A percentile compares a stretch with the other conserved stretches of the same genome.
phyloP scores from a whole-genome alignment of 2,797 vertebrate genomes.

The Channa striata region DNA sequence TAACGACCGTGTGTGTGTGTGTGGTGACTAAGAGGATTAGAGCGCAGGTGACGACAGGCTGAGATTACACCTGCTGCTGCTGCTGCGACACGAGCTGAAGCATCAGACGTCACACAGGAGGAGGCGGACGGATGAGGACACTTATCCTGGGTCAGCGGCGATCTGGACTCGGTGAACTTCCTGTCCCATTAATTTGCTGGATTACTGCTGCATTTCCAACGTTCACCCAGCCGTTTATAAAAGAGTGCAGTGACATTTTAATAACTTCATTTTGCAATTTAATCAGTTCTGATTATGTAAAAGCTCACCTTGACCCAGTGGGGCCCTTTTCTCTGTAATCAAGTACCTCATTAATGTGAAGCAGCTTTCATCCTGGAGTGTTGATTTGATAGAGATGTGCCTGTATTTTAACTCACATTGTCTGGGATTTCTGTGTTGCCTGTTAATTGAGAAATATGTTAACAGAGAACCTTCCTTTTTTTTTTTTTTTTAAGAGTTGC shows the following conservation, averaged over 20 bases:
- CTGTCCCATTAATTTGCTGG: not conserved
- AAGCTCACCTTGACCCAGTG: not conserved
- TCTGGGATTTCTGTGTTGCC: not conserved
- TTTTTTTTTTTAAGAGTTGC: too few species aligned
- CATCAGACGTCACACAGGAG: slow-evolving; percentile 45
- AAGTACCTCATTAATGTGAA: not conserved
- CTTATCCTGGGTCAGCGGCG: not conserved
- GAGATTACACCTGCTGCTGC: slow-evolving; percentile 56
- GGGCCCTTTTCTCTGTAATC: not conserved
- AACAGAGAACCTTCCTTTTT: too few species aligned
- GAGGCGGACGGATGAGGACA: not conserved
- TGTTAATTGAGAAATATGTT: too few species aligned
- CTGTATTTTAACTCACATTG: not conserved
- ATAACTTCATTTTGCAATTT: not conserved
- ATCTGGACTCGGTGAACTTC: slow-evolving; percentile 20
- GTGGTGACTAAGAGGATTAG: slow-evolving; percentile 58
- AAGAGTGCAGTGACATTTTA: not conserved
- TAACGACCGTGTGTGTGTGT: not conserved
- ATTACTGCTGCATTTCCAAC: not conserved
- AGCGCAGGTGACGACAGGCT: slow-evolving; percentile 50
- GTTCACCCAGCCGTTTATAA: not conserved
- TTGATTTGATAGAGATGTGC: not conserved
- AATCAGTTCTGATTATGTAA: not conserved
- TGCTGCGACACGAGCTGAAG: slow-evolving; percentile 38
- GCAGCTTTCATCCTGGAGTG: not conserved